Percentiles rank a stretch among this genome's conserved stretches.
Evolutionary conservation across 2,888 invertebrate genomes (phyloP).

Genomic region (Pristionchus entomophagus): DNA sequence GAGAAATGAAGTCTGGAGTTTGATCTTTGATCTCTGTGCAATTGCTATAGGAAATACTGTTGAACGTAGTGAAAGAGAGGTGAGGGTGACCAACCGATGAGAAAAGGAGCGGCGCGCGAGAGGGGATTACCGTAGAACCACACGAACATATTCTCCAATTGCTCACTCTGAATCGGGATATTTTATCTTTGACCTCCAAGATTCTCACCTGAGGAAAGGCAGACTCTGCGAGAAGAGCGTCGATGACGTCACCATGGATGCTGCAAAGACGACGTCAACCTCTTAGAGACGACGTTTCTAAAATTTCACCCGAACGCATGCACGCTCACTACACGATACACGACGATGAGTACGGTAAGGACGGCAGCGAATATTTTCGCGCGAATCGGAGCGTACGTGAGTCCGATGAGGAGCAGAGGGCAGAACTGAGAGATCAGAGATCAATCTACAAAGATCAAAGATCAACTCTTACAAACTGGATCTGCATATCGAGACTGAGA

Average conservation of each 20-base stretch:
- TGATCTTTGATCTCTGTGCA: constrained; percentile 6
- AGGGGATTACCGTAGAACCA: constrained; percentile 52
- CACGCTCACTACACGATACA: constrained; percentile 39
- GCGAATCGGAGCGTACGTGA: constrained; percentile 44
- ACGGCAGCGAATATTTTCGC: constrained; percentile 41
- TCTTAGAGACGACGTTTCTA: neutral
- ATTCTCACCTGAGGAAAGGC: neutral
- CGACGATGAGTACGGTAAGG: constrained; percentile 11
- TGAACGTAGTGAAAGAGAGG: no score
- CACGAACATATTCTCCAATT: neutral
- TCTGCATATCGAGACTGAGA: constrained; percentile 65
- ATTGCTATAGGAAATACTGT: no score
- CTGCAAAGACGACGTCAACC: constrained; percentile 16
- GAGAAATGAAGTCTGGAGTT: neutral
- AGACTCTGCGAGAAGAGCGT: constrained; percentile 33
- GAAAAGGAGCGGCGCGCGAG: constrained; percentile 56
- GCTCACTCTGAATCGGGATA: neutral
- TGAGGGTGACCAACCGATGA: constrained; percentile 58
- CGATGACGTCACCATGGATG: constrained; percentile 16
- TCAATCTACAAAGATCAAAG: neutral
- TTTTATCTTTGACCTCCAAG: neutral
- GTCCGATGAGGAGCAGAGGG: constrained; percentile 54
- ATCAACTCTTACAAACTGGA: constrained; percentile 58
- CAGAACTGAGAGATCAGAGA: constrained; percentile 51
- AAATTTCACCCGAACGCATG: neutral